Evolutionary conservation across 2,888 invertebrate genomes (phyloP).

Genomic region (Archips xylosteana): DNA sequence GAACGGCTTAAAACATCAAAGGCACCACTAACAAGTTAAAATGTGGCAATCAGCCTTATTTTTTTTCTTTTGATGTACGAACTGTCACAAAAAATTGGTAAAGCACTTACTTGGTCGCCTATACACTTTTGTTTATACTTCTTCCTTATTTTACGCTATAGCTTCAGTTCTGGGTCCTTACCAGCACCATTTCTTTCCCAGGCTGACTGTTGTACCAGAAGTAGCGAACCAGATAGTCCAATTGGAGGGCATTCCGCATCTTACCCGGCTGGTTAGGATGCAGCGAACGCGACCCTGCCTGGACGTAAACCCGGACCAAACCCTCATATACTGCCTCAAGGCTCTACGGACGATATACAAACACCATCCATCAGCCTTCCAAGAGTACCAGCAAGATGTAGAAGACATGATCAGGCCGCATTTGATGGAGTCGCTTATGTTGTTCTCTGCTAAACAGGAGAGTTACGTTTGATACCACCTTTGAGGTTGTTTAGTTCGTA

Average conservation of each 20-base stretch:
- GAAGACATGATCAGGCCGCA: conserved; percentile 91
- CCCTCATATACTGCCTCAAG: conserved; percentile 77
- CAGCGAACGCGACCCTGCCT: conserved; percentile 70
- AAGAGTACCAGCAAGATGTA: conserved; percentile 84
- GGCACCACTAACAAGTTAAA: no score
- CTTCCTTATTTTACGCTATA: neutral
- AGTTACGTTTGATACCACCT: conserved; percentile 86
- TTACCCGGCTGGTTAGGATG: conserved; percentile 89
- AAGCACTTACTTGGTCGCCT: no score
- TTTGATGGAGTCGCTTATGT: conserved; percentile 91
- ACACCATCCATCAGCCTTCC: conserved; percentile 73
- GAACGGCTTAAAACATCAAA: no score
- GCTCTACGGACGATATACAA: conserved; percentile 79
- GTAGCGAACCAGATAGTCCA: conserved; percentile 90
- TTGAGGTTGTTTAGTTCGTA: no score
- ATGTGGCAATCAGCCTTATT: no score
- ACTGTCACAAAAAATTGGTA: no score
- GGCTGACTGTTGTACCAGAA: conserved; percentile 88
- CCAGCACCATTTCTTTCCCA: conserved; percentile 51
- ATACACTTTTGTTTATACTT: no score
- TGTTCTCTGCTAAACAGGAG: conserved; percentile 92
- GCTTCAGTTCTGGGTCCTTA: neutral
- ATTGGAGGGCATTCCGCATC: conserved; percentile 87
- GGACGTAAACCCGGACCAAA: conserved; percentile 76
- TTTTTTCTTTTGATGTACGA: no score